These are phyloP conservation scores for Pogonophryne albipinna DNA, from an alignment of 2,797 vertebrate species.

Conservation along the genomic window DNA sequence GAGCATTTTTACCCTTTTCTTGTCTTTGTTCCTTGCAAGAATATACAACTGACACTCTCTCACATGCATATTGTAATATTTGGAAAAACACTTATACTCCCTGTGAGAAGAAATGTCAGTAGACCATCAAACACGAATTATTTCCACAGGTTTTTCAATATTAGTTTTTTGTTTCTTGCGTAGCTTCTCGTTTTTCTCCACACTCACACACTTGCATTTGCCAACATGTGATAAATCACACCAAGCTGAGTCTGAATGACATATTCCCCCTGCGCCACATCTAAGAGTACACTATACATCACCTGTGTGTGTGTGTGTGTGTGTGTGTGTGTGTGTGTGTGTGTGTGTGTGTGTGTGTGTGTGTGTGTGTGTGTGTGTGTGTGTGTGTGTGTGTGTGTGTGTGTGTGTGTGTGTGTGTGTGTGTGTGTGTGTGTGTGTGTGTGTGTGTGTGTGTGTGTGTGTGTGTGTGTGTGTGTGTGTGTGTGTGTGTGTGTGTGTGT, in stretches of 20 bases:
- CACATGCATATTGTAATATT: background rate
- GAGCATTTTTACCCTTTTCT: constrained; percentile 3
- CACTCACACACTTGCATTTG: constrained; percentile 4
- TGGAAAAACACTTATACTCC: background rate
- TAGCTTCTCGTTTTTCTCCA: background rate
- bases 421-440: constrained; percentile 10
- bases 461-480: background rate
- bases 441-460: constrained; percentile 2
- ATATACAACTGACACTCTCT: background rate
- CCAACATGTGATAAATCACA: constrained; percentile 40
- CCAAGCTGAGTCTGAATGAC: constrained; percentile 28
- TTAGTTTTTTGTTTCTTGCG: background rate
- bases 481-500: constrained; percentile 8
- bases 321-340: constrained; percentile 2
- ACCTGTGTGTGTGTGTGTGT: constrained; percentile 23
- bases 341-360: too few species aligned
- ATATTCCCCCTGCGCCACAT: constrained; percentile 45
- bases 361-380: background rate
- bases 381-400: background rate
- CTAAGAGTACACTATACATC: constrained; percentile 46
- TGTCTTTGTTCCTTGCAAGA: constrained; percentile 27
- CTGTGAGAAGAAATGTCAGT: background rate
- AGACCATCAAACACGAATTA: background rate
- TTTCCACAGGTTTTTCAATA: background rate
- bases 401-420: background rate